phyloP scores from a whole-genome alignment of 2,888 invertebrate species.

The Apamea monoglypha region DNA sequence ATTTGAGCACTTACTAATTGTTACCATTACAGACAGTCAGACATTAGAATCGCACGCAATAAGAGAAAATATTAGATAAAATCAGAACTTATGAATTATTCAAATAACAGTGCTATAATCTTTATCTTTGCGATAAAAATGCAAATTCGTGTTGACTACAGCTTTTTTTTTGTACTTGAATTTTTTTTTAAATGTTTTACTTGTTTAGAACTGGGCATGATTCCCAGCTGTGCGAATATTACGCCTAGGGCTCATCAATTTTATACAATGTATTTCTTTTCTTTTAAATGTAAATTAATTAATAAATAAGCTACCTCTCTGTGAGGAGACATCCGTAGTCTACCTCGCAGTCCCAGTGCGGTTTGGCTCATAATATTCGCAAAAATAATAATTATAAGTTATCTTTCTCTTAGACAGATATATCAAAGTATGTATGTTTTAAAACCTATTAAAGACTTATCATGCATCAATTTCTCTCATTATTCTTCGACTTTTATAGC shows the following conservation, averaged over 20 bases:
- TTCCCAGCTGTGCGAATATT: background rate
- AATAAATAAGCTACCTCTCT: background rate
- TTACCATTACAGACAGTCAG: constrained; percentile 35
- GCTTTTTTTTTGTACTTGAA: background rate
- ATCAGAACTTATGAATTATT: constrained; percentile 40
- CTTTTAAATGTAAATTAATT: background rate
- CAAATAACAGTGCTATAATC: constrained; percentile 9
- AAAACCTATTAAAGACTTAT: constrained; percentile 33
- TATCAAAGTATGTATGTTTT: constrained; percentile 11
- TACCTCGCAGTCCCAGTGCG: background rate
- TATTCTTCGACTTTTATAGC: constrained; percentile 43
- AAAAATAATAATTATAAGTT: background rate
- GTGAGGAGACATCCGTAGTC: background rate
- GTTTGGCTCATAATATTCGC: background rate
- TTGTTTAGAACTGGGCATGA: background rate
- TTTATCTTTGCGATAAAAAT: constrained; percentile 21
- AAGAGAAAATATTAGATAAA: constrained; percentile 60
- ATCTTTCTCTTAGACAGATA: constrained; percentile 24
- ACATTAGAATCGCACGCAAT: constrained; percentile 66
- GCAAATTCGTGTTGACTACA: background rate
- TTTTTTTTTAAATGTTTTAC: too few species aligned
- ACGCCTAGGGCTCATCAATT: background rate
- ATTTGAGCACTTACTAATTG: constrained; percentile 48
- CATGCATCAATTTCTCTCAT: constrained; percentile 56
- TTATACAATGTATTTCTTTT: background rate